phyloP scores from a whole-genome alignment of 1,140 invertebrate genomes.

The Cephus cinctus region DNA sequence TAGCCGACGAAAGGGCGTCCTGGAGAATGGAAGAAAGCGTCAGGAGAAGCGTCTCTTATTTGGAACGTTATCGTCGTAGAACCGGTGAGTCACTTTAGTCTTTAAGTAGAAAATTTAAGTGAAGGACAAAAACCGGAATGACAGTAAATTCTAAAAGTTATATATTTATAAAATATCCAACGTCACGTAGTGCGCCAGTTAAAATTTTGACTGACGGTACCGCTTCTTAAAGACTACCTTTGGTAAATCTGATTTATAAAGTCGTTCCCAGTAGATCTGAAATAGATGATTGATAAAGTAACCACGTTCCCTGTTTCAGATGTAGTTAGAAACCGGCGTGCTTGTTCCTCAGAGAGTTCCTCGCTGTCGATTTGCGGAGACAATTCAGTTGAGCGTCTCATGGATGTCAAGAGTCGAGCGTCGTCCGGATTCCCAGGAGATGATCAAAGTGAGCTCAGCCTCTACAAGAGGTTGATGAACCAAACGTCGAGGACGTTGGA shows the following conservation, averaged over 20 bases:
- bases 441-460: conserved; percentile 37
- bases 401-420: conserved; percentile 21
- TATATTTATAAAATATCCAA: too few species aligned
- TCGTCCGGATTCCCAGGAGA: conserved; percentile 30
- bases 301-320: conserved; percentile 4
- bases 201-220: background rate
- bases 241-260: background rate
- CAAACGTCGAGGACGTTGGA: background rate
- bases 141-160: too few species aligned
- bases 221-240: background rate
- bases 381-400: conserved; percentile 29
- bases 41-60: conserved; percentile 25
- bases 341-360: conserved; percentile 32
- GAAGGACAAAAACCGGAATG: too few species aligned
- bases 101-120: background rate
- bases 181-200: too few species aligned
- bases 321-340: conserved; percentile 21
- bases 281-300: conserved; percentile 15
- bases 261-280: background rate
- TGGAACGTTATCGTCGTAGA: conserved; percentile 30
- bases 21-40: conserved; percentile 7
- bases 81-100: conserved; percentile 12
- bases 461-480: conserved; percentile 34
- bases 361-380: conserved; percentile 44
- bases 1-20: too few species aligned